These are phyloP conservation scores for Colossoma macropomum DNA, from an alignment of 2,113 vertebrate species.

Conservation along the genomic window DNA sequence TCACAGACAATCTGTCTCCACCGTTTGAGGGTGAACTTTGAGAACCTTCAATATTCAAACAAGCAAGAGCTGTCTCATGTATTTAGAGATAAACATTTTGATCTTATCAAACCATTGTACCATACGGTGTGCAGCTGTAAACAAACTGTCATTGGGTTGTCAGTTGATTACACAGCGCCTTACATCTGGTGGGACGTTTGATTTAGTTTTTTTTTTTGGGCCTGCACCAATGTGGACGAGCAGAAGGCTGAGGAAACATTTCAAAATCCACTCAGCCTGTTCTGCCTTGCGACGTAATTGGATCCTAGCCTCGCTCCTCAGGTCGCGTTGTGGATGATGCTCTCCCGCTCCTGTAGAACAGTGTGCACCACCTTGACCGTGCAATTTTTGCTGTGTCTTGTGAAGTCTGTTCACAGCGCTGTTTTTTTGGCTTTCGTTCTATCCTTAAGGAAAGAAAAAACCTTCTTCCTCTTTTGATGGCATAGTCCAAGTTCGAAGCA, in stretches of 20 bases:
- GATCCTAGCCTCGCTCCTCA: background rate
- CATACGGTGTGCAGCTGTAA: constrained; percentile 4
- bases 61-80: background rate
- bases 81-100: constrained; percentile 10
- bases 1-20: constrained; percentile 16
- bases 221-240: background rate
- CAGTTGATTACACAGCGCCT: background rate
- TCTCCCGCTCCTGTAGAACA: background rate
- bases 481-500: background rate
- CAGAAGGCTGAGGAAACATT: background rate
- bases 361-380: background rate
- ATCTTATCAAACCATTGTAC: constrained; percentile 15
- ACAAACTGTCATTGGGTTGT: constrained; percentile 1
- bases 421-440: background rate
- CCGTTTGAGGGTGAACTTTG: constrained; percentile 13
- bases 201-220: background rate
- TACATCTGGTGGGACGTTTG: background rate
- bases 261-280: background rate
- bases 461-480: background rate
- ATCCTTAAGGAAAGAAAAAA: background rate
- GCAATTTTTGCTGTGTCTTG: background rate
- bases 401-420: background rate
- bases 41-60: constrained; percentile 24
- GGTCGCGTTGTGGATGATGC: background rate
- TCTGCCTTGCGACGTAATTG: background rate